A percentile compares a stretch with the other conserved stretches of the same genome.
Evolutionary conservation across 2,113 vertebrate species (phyloP).

Genomic region (Nymphicus hollandicus): DNA sequence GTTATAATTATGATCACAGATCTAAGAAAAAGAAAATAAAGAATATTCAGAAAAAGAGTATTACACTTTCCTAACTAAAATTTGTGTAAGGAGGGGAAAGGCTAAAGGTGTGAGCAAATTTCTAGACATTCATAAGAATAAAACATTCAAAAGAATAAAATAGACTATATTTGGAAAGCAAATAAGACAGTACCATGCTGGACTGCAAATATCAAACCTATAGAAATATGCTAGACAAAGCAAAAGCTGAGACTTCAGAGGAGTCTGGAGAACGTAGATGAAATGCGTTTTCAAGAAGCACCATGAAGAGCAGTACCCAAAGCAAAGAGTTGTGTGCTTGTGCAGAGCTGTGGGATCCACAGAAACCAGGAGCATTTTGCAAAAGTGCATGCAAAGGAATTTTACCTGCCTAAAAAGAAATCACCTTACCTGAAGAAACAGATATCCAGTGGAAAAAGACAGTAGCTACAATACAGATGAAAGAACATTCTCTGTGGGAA

Average conservation of each 20-base stretch:
- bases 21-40: not conserved
- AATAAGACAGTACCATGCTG: not conserved
- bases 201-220: not conserved
- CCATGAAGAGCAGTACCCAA: not conserved
- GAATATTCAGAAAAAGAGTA: not conserved
- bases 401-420: not conserved
- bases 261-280: not conserved
- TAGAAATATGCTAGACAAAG: not conserved
- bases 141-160: not conserved
- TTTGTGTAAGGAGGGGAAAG: not conserved
- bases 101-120: not conserved
- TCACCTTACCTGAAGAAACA: not conserved
- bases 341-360: accelerated
- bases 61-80: not conserved
- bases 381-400: not conserved
- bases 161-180: not conserved
- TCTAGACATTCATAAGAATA: not conserved
- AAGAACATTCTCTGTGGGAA: not conserved
- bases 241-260: not conserved
- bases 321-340: not conserved
- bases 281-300: not conserved
- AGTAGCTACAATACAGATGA: not conserved
- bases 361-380: not conserved
- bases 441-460: not conserved
- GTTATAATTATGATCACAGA: not conserved